Conservation (phyloP, 2,888 invertebrate species). For the Julus scandinavius region DNA sequence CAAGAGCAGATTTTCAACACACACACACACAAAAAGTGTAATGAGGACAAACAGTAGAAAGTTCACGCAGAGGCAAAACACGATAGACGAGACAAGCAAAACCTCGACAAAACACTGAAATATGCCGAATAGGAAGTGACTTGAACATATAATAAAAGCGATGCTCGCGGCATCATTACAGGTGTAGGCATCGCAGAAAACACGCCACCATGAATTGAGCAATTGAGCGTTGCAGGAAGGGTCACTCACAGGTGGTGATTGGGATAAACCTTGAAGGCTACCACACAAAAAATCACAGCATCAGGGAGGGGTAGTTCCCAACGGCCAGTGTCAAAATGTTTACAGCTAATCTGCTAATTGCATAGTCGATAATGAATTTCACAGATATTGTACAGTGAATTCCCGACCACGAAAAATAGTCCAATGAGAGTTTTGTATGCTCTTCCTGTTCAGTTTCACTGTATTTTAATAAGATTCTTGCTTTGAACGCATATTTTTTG, state of each 20-base stretch:
- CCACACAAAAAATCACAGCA: not conserved
- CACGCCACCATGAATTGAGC: not conserved
- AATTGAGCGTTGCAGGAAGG: not conserved
- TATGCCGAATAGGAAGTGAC: constrained; percentile 38
- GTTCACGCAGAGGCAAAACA: not conserved
- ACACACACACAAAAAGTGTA: not conserved
- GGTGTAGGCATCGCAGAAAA: not conserved
- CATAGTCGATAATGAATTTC: no score
- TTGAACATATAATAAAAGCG: constrained; percentile 15
- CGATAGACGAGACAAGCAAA: constrained; percentile 15
- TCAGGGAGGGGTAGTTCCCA: not conserved
- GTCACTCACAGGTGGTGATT: not conserved
- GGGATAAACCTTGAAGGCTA: not conserved
- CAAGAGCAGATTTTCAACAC: not conserved
- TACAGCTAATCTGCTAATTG: not conserved
- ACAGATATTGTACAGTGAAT: no score
- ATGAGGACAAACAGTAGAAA: constrained; percentile 35
- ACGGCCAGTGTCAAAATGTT: not conserved
- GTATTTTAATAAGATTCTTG: no score
- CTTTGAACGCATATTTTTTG: no score
- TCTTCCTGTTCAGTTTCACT: no score
- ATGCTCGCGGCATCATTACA: constrained; percentile 11
- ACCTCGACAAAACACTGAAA: constrained; percentile 14
- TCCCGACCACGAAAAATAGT: no score
- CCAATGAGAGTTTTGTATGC: no score